Percentiles rank a stretch among this genome's conserved stretches.
These are phyloP conservation scores for Ashinkailepas kermadecensis DNA, from an alignment of 2,888 invertebrate genomes.

Conservation along the genomic window DNA sequence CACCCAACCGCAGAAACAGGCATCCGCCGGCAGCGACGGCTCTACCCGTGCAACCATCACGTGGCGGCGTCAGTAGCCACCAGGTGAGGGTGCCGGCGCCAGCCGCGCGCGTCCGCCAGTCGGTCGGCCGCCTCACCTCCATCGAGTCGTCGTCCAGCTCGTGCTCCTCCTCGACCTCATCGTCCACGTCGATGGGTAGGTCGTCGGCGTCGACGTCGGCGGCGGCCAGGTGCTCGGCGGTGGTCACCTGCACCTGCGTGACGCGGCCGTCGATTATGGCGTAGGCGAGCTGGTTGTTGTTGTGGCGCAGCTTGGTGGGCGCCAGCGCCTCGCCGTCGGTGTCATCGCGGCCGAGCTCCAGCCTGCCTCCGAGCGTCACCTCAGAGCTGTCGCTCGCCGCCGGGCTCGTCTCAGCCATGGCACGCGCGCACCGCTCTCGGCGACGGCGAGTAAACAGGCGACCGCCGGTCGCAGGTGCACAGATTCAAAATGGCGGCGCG, in stretches of 20 bases:
- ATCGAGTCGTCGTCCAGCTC: not conserved
- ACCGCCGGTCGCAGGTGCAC: not conserved
- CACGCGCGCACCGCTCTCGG: constrained; percentile 4
- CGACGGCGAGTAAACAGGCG: not conserved
- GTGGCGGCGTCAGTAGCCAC: not conserved
- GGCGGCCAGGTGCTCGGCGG: not conserved
- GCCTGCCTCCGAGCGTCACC: not conserved
- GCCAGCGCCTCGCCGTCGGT: not conserved
- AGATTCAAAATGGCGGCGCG: constrained; percentile 13
- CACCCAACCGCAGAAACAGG: not conserved
- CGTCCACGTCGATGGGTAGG: not conserved
- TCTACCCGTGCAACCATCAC: constrained; percentile 3
- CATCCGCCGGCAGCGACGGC: not conserved
- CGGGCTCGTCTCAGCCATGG: not conserved
- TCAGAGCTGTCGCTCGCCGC: not conserved
- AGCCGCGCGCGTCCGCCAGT: not conserved
- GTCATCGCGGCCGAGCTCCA: not conserved
- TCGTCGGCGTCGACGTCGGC: constrained; percentile 15
- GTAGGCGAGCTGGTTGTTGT: constrained; percentile 9
- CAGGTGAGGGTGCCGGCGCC: not conserved
- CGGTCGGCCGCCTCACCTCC: constrained; percentile 13
- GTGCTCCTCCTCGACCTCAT: not conserved
- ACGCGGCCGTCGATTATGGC: constrained; percentile 21
- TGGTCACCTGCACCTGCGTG: constrained; percentile 22
- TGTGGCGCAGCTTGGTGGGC: not conserved